These are phyloP conservation scores for Rhinophrynus dorsalis DNA, from an alignment of 2,797 vertebrate species.

Conservation along the genomic window DNA sequence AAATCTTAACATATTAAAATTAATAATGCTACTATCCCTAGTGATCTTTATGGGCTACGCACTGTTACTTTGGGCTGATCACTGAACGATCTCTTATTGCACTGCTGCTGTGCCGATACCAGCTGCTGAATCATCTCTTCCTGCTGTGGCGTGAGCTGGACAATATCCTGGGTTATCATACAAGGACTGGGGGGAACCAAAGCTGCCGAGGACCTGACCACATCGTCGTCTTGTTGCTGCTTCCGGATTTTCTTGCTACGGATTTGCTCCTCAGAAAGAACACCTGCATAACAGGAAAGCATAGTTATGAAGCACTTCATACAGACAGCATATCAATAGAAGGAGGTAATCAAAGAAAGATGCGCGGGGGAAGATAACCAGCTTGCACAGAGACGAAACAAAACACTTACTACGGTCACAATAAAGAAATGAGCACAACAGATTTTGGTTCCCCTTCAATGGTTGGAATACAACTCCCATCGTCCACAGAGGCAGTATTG, in stretches of 20 bases:
- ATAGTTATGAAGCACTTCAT: too few relatives aligned
- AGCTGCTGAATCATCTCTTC: slow-evolving; percentile 65
- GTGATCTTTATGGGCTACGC: neutral
- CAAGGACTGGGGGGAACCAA: slow-evolving; percentile 43
- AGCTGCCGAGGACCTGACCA: slow-evolving; percentile 27
- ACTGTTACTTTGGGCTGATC: slow-evolving; percentile 70
- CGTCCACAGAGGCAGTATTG: too few relatives aligned
- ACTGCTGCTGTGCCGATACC: slow-evolving; percentile 63
- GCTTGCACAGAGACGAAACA: too few relatives aligned
- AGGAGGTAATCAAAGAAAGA: too few relatives aligned
- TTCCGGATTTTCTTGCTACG: slow-evolving; percentile 63
- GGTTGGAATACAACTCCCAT: too few relatives aligned
- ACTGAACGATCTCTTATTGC: slow-evolving; percentile 66
- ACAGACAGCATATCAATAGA: too few relatives aligned
- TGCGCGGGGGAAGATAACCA: too few relatives aligned
- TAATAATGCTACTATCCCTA: too few relatives aligned
- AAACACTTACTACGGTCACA: too few relatives aligned
- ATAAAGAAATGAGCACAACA: too few relatives aligned
- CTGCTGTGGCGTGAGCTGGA: slow-evolving; percentile 56
- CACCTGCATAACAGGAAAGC: slow-evolving; percentile 47
- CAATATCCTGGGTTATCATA: slow-evolving; percentile 12
- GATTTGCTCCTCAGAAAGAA: slow-evolving; percentile 66
- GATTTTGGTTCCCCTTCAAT: too few relatives aligned
- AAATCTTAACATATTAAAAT: too few relatives aligned
- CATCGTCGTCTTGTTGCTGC: slow-evolving; percentile 57